Percentiles rank a stretch among this genome's conserved stretches.
phyloP scores from a whole-genome alignment of 2,797 vertebrate species.

The Ispidina lecontei region DNA sequence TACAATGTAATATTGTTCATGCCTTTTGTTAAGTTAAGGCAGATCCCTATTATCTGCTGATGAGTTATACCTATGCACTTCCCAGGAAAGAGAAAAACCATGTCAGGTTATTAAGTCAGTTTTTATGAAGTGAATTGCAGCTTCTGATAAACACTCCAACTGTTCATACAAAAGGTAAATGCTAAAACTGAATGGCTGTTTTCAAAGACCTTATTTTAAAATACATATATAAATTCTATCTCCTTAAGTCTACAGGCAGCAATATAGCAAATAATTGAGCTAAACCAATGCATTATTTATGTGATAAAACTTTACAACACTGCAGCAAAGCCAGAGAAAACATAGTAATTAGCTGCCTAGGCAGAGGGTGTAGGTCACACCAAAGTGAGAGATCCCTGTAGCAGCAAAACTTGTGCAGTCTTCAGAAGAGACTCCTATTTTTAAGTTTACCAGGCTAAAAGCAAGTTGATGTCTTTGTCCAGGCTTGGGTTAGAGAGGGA shows the following conservation, averaged over 20 bases:
- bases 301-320: background rate
- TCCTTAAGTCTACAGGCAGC: background rate
- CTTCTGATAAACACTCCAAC: background rate
- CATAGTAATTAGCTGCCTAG: background rate
- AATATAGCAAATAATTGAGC: background rate
- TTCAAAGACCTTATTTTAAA: background rate
- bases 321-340: background rate
- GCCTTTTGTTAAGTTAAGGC: background rate
- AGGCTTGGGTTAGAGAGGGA: background rate
- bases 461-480: background rate
- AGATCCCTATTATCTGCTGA: background rate
- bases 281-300: background rate
- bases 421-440: background rate
- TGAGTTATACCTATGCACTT: background rate
- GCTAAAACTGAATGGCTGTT: background rate
- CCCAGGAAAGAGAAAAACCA: background rate
- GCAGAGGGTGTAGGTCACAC: background rate
- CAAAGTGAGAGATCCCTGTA: background rate
- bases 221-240: background rate
- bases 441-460: background rate
- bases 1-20: background rate
- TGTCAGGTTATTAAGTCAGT: background rate
- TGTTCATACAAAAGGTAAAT: background rate
- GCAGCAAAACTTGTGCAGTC: fast-evolving
- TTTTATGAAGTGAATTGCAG: background rate